Evolutionary conservation across 2,888 invertebrate species (phyloP).

Genomic region (Anorthoa munda): DNA sequence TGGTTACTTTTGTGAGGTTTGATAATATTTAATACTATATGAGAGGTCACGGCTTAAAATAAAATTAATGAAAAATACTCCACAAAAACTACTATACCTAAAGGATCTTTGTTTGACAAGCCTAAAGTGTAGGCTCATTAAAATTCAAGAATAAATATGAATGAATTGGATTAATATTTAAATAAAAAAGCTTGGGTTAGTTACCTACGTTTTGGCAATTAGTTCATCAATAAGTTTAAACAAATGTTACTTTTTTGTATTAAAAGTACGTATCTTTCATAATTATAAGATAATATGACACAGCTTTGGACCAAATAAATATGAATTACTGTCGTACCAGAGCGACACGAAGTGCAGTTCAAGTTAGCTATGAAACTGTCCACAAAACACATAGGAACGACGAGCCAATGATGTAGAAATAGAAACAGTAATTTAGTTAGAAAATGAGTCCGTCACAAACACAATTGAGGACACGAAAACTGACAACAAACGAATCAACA

Average conservation of each 20-base stretch:
- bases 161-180: too few species aligned
- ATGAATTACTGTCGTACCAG: too few species aligned
- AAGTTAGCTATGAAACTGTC: background rate
- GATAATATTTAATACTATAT: background rate
- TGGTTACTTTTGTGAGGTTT: background rate
- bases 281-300: too few species aligned
- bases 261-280: too few species aligned
- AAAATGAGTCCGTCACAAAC: slow-evolving; percentile 23
- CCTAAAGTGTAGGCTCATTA: too few species aligned
- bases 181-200: too few species aligned
- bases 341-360: too few species aligned
- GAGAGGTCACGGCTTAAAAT: background rate
- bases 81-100: background rate
- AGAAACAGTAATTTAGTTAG: slow-evolving; percentile 3
- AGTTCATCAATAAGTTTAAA: too few species aligned
- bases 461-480: slow-evolving; percentile 45
- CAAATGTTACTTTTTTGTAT: too few species aligned
- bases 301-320: too few species aligned
- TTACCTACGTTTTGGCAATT: too few species aligned
- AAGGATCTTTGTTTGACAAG: background rate
- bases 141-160: too few species aligned
- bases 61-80: background rate
- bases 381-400: background rate
- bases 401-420: background rate
- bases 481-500: slow-evolving; percentile 40